Base-by-base conservation (phyloP, 37 sponge, comb jelly and placozoan genomes). In the Theonella swinhoei region DNA sequence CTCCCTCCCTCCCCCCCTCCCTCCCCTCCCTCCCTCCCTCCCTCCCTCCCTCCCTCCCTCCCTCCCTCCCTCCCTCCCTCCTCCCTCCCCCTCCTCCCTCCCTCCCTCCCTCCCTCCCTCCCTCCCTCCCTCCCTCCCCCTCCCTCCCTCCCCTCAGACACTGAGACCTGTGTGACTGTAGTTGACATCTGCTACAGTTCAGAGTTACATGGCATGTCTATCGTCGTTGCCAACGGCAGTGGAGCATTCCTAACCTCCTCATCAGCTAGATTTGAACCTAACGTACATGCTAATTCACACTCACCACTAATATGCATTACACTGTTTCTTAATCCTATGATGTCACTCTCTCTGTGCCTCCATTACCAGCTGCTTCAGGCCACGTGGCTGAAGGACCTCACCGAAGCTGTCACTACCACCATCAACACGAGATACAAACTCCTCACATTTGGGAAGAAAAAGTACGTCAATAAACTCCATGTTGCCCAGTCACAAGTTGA, bases 371-470 rank as follows among this genome's bases (percentile, higher is more conserved):
- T 76, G 19, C 62, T 92, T n/a, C 79, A 77, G 32, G 95, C 86
- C 11, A 88, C 91, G 74, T 94, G 91, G 88, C 34, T 90, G 4
- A 79, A 64, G 40, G 88, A 76, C 25, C 34, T 91, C 30, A 67
- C 68, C 30, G 78, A 88, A 65, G 91, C 85, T 43, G 64, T 61
- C 3, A 85, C 89, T 47, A 38, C 82, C 0, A 86, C 91, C 9
- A 64, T 88, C 35, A 94, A 94, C 36, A 43, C 70, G 2, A 68
- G 67, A 25, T 94, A 85, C 80, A 69, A 67, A 34, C 74, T 94
- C 58, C 33, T 83, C 32, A 74, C 86, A 20, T 91, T 91, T 64
- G 95, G 95, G 14, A 79, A 80, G 36, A 39, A 60, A 14, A 85
- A 70, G 95, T 87, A 60, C 30, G 88, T 76, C 0, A 24, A n/a